A percentile compares a stretch with the other conserved stretches of the same genome.
Evolutionary conservation across 1,140 invertebrate genomes (phyloP).

Genomic region (Aphis craccivora): DNA sequence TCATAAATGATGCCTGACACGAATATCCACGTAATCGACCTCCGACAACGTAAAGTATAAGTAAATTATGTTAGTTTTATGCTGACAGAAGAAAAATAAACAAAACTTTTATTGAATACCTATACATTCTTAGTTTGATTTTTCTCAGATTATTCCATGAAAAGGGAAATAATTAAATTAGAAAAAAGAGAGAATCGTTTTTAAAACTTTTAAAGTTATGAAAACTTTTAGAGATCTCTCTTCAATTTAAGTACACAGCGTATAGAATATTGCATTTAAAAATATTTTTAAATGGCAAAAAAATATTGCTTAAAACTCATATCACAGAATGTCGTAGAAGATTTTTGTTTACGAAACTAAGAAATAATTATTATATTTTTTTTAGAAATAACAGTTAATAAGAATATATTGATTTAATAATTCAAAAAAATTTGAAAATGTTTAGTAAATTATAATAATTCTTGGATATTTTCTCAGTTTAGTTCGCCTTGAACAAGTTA

Average conservation of each 20-base stretch:
- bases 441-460: neutral
- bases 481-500: neutral
- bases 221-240: neutral
- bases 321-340: neutral
- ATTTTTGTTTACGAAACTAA: neutral
- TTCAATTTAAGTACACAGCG: neutral
- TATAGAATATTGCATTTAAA: neutral
- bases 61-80: neutral
- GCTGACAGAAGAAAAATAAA: neutral
- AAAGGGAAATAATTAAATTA: neutral
- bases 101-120: slow-evolving; percentile 8
- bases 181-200: neutral
- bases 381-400: neutral
- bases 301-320: neutral
- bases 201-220: neutral
- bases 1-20: neutral
- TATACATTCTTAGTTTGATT: neutral
- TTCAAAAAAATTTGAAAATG: neutral
- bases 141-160: neutral
- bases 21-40: neutral
- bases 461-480: no score
- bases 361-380: neutral
- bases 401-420: neutral
- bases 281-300: neutral
- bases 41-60: neutral